These are phyloP conservation scores for Psittacus erithacus DNA, from an alignment of 2,113 vertebrate genomes.

Conservation along the genomic window DNA sequence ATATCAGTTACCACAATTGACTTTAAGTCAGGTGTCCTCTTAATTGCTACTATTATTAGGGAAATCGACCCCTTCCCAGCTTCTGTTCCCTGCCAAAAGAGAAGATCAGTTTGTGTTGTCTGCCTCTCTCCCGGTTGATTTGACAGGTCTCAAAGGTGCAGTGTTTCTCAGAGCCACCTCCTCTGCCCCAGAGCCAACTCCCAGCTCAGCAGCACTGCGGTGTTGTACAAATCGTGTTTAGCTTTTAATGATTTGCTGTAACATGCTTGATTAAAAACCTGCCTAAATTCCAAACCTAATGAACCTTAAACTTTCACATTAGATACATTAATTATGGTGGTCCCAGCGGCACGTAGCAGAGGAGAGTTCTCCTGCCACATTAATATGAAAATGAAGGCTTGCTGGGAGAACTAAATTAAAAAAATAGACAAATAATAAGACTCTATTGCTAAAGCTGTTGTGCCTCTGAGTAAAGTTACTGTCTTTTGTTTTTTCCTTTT, in stretches of 20 bases:
- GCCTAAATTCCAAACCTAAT: slow-evolving; percentile 66
- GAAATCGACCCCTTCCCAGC: neutral
- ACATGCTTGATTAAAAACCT: slow-evolving; percentile 71
- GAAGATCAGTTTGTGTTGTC: neutral
- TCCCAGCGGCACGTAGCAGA: slow-evolving; percentile 29
- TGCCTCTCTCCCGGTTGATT: neutral
- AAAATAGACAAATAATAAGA: slow-evolving; percentile 15
- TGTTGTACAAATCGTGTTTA: slow-evolving; percentile 32
- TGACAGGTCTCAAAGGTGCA: neutral
- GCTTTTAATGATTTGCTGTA: slow-evolving; percentile 62
- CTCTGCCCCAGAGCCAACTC: neutral
- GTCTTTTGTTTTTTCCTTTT: slow-evolving; percentile 37
- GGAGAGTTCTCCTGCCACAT: slow-evolving; percentile 31
- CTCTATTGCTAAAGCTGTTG: neutral
- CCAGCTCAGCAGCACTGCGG: neutral
- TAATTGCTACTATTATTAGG: neutral
- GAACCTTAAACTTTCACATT: slow-evolving; percentile 71
- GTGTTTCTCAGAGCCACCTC: neutral
- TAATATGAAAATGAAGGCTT: slow-evolving; percentile 49
- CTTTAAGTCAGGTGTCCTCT: neutral
- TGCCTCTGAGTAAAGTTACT: slow-evolving; percentile 43
- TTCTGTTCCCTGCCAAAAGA: neutral
- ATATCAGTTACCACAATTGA: neutral
- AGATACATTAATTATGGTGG: slow-evolving; percentile 63
- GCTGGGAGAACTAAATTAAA: slow-evolving; percentile 25